Base-by-base conservation (phyloP, 1,140 invertebrate genomes). In the Tribolium madens region DNA sequence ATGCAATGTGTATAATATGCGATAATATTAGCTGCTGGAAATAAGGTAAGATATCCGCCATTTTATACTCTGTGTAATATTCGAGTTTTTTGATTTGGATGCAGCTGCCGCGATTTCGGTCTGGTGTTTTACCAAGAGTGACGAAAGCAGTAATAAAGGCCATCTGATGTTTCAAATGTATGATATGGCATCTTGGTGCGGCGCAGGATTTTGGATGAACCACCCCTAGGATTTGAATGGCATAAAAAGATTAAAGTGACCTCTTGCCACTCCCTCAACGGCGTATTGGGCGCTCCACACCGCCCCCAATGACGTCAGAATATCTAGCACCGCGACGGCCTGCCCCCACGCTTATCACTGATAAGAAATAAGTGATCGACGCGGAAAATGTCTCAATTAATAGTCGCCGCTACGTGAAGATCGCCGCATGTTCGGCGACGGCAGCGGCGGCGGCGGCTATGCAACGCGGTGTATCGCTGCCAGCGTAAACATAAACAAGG, bases 181-280 rank as follows among this genome's bases (percentile, higher is more conserved):
- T 33, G 57, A 64, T 21, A 64, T 36, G 26, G 57, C 57, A 64
- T 64, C 57, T 64, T 73, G 50, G 47, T 33, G 77, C 57, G 70
- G 84, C 83, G 83, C 84, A 84, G 84, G 81, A 84, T 84, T 84
- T 73, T 60, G 33, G 47, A 77, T 74, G 83, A 83, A 83, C 84
- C 84, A 84, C 84, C 84, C 84, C 81, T 80, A 81, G 80, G 78
- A 85, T 85, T 85, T 85, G 84, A 85, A 85, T 85, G 84, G 84
- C 79, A 85, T 85, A 83, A 85, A 85, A 85, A 84, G 84, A 84
- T 85, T 84, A 85, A 85, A 84, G 82, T 85, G 83, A 85, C 80
- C 84, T 81, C 76, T 82, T 80, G 83, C 84, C 84, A 85, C 84
- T 83, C 84, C 84, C 83, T 81, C 78, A 74, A 72, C 79, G 78